Conservation (phyloP, 2,113 vertebrate genomes). For the Cottus gobio region DNA sequence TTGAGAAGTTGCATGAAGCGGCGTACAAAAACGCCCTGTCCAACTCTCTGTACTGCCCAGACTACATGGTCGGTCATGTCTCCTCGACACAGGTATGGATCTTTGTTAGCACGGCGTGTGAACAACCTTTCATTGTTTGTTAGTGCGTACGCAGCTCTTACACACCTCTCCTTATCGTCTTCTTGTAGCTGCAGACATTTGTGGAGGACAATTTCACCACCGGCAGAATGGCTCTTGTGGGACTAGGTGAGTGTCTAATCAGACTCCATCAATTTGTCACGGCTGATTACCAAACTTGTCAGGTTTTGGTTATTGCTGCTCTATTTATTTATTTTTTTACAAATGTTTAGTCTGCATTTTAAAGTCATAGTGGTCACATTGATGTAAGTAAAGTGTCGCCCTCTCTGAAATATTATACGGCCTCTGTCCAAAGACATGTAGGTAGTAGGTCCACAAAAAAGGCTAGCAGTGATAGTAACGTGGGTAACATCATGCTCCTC, state of each 20-base stretch:
- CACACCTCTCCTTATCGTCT: slow-evolving; percentile 8
- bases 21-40: slow-evolving; percentile 83
- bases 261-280: neutral
- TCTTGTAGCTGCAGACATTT: slow-evolving; percentile 88
- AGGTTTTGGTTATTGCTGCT: neutral
- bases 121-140: neutral
- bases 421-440: neutral
- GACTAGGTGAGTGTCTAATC: slow-evolving; percentile 74
- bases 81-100: slow-evolving; percentile 87
- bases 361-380: neutral
- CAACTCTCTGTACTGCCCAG: slow-evolving; percentile 94
- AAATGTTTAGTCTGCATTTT: neutral
- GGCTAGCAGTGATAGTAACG: neutral
- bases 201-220: slow-evolving; percentile 91
- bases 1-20: slow-evolving; percentile 90
- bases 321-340: neutral
- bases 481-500: neutral
- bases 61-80: slow-evolving; percentile 87
- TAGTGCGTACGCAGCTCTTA: slow-evolving; percentile 16
- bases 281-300: neutral
- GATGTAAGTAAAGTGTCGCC: neutral
- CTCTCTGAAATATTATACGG: slow-evolving; percentile 7
- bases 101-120: neutral
- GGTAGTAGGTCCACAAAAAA: neutral
- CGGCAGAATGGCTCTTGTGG: slow-evolving; percentile 90